A percentile compares a stretch with the other conserved stretches of the same genome.
phyloP scores from a whole-genome alignment of 2,113 vertebrate species.

The Sander lucioperca region DNA sequence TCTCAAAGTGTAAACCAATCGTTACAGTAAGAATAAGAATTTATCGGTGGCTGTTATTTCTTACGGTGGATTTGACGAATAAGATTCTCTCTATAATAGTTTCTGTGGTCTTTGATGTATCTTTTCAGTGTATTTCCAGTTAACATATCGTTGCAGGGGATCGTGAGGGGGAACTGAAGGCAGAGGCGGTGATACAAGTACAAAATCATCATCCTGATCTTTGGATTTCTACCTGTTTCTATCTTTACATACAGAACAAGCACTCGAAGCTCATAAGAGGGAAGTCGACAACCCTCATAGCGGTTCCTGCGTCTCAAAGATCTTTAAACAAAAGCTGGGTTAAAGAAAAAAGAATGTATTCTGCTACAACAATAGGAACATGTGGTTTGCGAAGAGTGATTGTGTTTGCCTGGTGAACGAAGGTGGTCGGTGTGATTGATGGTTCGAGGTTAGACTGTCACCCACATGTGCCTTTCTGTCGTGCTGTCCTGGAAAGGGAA shows the following conservation, averaged over 20 bases:
- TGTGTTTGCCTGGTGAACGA: slow-evolving; percentile 38
- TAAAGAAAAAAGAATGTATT: slow-evolving; percentile 57
- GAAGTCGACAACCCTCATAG: slow-evolving; percentile 30
- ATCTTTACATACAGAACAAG: slow-evolving; percentile 29
- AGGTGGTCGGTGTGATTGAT: slow-evolving; percentile 26
- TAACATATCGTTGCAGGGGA: slow-evolving; percentile 45
- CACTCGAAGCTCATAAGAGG: slow-evolving; percentile 15
- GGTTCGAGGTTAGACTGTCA: slow-evolving; percentile 54
- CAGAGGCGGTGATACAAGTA: not conserved
- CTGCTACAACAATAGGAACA: slow-evolving; percentile 41
- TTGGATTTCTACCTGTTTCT: slow-evolving; percentile 26
- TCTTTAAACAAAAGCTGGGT: slow-evolving; percentile 38
- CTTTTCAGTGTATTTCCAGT: slow-evolving; percentile 50
- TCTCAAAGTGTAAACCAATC: slow-evolving; percentile 35
- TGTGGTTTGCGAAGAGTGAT: slow-evolving; percentile 49
- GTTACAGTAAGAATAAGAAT: slow-evolving; percentile 16
- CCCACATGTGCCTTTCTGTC: slow-evolving; percentile 82
- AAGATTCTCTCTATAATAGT: slow-evolving; percentile 31
- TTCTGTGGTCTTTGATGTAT: slow-evolving; percentile 50
- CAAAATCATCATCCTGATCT: slow-evolving; percentile 12
- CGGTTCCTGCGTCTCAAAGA: slow-evolving; percentile 12
- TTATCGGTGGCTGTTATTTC: slow-evolving; percentile 54
- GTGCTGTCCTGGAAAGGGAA: slow-evolving; percentile 48
- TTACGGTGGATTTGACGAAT: slow-evolving; percentile 38
- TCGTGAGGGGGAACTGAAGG: slow-evolving; percentile 23